Percentiles rank a stretch among this genome's conserved stretches.
phyloP scores from a whole-genome alignment of 2,888 invertebrate genomes.

The Smittia aterrima region DNA sequence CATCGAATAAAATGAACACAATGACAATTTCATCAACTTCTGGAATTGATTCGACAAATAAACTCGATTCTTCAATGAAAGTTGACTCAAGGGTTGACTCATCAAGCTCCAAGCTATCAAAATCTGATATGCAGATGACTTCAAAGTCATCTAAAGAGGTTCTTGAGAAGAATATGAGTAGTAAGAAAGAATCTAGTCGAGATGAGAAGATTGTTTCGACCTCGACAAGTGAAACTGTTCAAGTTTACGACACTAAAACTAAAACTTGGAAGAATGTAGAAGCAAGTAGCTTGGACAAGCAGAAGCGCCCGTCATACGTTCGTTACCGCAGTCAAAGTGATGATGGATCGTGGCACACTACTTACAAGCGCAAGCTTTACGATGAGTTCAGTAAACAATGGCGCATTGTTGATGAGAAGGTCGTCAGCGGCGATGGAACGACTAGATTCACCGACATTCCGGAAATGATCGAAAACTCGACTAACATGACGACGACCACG shows the following conservation, averaged over 20 bases:
- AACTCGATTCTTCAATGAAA: not conserved
- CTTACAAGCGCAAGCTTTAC: slow-evolving; percentile 54
- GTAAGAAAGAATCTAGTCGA: slow-evolving; percentile 37
- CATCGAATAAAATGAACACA: slow-evolving; percentile 21
- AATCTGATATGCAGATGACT: slow-evolving; percentile 40
- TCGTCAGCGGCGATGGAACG: slow-evolving; percentile 53
- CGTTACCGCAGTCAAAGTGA: slow-evolving; percentile 53
- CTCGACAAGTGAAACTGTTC: slow-evolving; percentile 45
- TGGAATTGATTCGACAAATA: not conserved
- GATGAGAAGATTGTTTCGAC: slow-evolving; percentile 41
- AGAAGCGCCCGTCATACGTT: slow-evolving; percentile 49
- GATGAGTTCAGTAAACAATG: slow-evolving; percentile 53
- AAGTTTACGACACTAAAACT: slow-evolving; percentile 53
- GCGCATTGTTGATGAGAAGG: slow-evolving; percentile 57
- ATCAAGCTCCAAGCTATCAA: slow-evolving; percentile 16
- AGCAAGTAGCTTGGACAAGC: slow-evolving; percentile 44
- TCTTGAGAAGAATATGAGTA: slow-evolving; percentile 33
- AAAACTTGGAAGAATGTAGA: slow-evolving; percentile 52
- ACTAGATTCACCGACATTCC: slow-evolving; percentile 47
- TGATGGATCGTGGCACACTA: slow-evolving; percentile 53
- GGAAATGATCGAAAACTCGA: slow-evolving; percentile 55
- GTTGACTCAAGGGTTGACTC: slow-evolving; percentile 3
- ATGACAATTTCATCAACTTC: slow-evolving; percentile 13
- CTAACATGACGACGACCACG: slow-evolving; percentile 53
- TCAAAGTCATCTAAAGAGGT: slow-evolving; percentile 37